Conservation (phyloP, 2,113 vertebrate genomes). For the Sphaerodactylus townsendi region DNA sequence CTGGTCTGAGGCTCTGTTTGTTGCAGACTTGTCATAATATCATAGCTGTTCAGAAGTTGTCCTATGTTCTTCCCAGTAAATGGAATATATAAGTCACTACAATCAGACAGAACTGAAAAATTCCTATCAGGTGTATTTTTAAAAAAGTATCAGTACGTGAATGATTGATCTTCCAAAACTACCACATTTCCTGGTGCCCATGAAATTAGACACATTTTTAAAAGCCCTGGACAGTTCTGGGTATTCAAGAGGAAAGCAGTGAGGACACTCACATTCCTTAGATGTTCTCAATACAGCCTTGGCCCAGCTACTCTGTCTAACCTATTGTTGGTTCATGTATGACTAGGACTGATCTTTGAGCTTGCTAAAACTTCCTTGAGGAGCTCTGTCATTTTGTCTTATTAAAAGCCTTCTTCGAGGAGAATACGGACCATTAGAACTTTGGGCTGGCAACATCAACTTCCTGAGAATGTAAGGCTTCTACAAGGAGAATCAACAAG, state of each 20-base stretch:
- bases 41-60: not conserved
- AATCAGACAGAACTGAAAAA: not conserved
- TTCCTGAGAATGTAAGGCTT: no score
- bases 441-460: no score
- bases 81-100: not conserved
- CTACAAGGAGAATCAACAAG: no score
- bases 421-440: not conserved
- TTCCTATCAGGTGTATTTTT: not conserved
- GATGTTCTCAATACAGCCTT: not conserved
- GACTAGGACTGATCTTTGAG: no score
- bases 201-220: not conserved
- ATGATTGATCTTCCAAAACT: not conserved
- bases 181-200: not conserved
- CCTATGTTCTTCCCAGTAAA: not conserved
- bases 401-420: not conserved
- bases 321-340: not conserved
- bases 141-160: not conserved
- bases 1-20: not conserved
- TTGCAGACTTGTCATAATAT: not conserved
- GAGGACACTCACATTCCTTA: not conserved
- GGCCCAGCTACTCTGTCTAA: not conserved
- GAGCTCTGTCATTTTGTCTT: not conserved
- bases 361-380: no score
- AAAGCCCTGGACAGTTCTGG: not conserved
- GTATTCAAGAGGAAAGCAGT: not conserved